A percentile compares a stretch with the other conserved stretches of the same genome.
Conservation (phyloP, 2,888 invertebrate species). For the Chaitophorus viminalis region DNA sequence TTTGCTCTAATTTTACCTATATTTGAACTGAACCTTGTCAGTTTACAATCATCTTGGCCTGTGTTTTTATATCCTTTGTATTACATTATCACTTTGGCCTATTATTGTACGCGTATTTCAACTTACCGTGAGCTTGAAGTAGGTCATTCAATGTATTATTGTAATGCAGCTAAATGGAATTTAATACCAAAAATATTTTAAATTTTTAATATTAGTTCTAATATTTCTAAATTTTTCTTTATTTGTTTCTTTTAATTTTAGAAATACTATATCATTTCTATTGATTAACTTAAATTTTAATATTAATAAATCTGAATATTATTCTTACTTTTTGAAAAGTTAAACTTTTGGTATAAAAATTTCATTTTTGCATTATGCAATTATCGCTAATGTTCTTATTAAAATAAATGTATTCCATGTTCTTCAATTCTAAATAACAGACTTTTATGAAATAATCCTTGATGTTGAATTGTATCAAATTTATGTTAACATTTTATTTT, state of each 20-base stretch:
- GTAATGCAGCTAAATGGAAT: slow-evolving; percentile 26
- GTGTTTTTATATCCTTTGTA: slow-evolving; percentile 23
- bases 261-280: not conserved
- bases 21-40: slow-evolving; percentile 21
- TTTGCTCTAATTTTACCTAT: slow-evolving; percentile 23
- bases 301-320: no score
- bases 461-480: no score
- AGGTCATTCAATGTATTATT: not conserved
- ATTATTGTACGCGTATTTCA: slow-evolving; percentile 8
- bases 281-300: no score
- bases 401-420: no score
- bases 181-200: slow-evolving; percentile 55
- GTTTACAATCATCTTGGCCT: slow-evolving; percentile 42
- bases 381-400: no score
- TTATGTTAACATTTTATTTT: no score
- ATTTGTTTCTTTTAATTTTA: not conserved
- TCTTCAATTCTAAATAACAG: no score
- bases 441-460: no score
- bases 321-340: no score
- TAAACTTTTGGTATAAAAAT: no score
- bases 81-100: slow-evolving; percentile 24
- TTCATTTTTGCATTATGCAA: no score
- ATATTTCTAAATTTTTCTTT: not conserved
- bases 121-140: not conserved
- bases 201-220: not conserved